Percentiles rank a stretch among this genome's conserved stretches.
Evolutionary conservation across 2,113 vertebrate genomes (phyloP).

Genomic region (Mormoops blainvillei): DNA sequence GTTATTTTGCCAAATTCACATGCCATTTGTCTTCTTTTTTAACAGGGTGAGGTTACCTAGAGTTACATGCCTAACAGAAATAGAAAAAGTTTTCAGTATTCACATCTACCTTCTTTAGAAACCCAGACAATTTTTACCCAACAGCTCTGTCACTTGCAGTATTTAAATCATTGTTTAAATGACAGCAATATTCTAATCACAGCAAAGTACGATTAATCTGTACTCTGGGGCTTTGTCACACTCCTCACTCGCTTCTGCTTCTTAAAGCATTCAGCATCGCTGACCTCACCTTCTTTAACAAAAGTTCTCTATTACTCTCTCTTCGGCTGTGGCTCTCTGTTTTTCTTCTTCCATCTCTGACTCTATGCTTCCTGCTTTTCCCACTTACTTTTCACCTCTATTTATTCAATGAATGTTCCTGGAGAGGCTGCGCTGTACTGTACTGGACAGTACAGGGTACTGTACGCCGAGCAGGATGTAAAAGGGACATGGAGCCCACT

Average conservation of each 20-base stretch:
- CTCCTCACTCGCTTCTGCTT: background rate
- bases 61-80: background rate
- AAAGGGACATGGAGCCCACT: background rate
- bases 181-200: background rate
- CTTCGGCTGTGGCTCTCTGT: background rate
- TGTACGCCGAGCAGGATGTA: background rate
- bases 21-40: background rate
- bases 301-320: background rate
- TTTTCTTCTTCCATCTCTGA: background rate
- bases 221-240: background rate
- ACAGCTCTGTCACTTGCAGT: background rate
- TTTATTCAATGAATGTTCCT: background rate
- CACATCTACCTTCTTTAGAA: no score
- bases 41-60: background rate
- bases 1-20: background rate
- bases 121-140: no score
- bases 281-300: background rate
- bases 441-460: no score
- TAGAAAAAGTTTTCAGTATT: background rate
- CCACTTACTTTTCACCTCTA: background rate
- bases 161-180: background rate
- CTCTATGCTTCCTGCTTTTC: background rate
- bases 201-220: background rate
- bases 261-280: background rate
- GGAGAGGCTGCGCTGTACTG: background rate